Evolutionary conservation across 2,113 vertebrate genomes (phyloP).

Genomic region (Chamaea fasciata): DNA sequence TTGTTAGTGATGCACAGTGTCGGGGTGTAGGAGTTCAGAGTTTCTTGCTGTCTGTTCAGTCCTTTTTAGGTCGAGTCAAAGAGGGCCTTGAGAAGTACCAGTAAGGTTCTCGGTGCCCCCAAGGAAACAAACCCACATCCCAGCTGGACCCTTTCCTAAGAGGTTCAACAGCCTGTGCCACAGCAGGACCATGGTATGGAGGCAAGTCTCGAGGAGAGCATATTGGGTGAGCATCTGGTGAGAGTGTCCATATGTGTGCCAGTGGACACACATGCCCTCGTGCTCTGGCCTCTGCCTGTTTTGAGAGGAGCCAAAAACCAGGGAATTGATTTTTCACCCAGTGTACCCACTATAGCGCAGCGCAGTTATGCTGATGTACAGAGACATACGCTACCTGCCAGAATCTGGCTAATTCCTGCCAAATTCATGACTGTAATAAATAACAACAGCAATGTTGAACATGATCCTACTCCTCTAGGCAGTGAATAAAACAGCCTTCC

Average conservation of each 20-base stretch:
- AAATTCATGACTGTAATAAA: conserved; percentile 50
- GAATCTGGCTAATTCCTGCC: conserved; percentile 24
- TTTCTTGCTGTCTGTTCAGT: neutral
- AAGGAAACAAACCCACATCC: neutral
- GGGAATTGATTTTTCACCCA: neutral
- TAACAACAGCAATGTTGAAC: conserved; percentile 23
- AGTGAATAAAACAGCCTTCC: conserved; percentile 20
- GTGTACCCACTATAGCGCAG: neutral
- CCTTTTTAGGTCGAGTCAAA: neutral
- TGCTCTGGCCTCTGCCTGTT: neutral
- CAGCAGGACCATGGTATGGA: neutral
- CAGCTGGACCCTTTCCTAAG: neutral
- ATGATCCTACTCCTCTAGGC: conserved; percentile 26
- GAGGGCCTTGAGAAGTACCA: neutral
- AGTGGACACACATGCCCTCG: neutral
- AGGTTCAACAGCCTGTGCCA: neutral
- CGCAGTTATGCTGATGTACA: neutral
- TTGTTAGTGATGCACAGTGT: neutral
- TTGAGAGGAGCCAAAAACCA: neutral
- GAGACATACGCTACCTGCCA: conserved; percentile 22
- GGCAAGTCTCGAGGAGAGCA: neutral
- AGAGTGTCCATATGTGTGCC: neutral
- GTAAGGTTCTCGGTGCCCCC: neutral
- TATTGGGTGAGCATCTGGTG: neutral
- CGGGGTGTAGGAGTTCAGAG: neutral